phyloP scores from a whole-genome alignment of 2,888 invertebrate genomes.

The Volucella bombylans region DNA sequence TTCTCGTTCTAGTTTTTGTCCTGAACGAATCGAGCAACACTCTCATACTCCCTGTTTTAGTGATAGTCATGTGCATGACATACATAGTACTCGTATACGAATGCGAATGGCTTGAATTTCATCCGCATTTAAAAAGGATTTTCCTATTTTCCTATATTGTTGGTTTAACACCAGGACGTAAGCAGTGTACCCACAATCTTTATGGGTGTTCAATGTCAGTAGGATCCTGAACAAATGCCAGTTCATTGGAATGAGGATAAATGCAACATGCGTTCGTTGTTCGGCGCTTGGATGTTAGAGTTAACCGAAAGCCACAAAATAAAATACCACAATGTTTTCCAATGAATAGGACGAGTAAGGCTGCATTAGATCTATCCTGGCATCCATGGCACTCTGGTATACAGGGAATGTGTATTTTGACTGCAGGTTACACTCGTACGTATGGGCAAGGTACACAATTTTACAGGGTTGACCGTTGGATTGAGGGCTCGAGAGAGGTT shows the following conservation, averaged over 20 bases:
- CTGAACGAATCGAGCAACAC: no score
- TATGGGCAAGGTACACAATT: slow-evolving; percentile 16
- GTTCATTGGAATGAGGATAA: slow-evolving; percentile 17
- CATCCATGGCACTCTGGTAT: slow-evolving; percentile 45
- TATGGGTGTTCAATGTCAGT: slow-evolving; percentile 66
- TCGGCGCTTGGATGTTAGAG: slow-evolving; percentile 31
- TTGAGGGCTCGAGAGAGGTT: slow-evolving; percentile 36
- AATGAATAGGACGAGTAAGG: slow-evolving; percentile 50
- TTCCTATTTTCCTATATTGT: slow-evolving; percentile 64
- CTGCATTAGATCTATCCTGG: slow-evolving; percentile 54
- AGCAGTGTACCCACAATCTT: slow-evolving; percentile 55
- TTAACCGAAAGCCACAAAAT: slow-evolving; percentile 50
- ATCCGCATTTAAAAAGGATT: slow-evolving; percentile 63
- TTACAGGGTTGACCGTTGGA: background rate
- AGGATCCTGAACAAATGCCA: slow-evolving; percentile 56
- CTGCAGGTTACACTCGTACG: no score
- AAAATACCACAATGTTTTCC: slow-evolving; percentile 60
- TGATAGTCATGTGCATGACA: no score
- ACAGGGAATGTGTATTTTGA: no score
- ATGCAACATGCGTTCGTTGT: slow-evolving; percentile 57
- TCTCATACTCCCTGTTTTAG: no score
- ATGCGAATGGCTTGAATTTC: no score
- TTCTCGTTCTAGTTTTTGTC: no score
- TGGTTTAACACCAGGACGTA: slow-evolving; percentile 64
- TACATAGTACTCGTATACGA: no score